Conservation (phyloP, 2,888 invertebrate species). For the Bhutanitis thaidina region DNA sequence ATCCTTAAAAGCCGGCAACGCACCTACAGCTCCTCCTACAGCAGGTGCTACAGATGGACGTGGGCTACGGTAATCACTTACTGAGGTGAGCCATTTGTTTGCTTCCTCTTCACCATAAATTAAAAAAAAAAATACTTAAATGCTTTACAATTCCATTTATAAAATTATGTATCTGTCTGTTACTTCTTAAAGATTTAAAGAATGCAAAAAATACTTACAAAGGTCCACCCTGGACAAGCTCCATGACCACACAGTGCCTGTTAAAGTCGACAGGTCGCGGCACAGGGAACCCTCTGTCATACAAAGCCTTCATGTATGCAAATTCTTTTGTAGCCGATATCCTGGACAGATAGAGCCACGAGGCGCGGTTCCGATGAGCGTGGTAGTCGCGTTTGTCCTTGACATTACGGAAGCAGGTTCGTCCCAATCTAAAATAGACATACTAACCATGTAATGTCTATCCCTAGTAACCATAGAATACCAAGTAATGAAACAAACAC, state of each 20-base stretch:
- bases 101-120: too few species aligned
- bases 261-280: slow-evolving; percentile 97
- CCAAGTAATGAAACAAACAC: too few species aligned
- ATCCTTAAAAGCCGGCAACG: too few species aligned
- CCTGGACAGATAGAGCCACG: slow-evolving; percentile 97
- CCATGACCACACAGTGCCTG: slow-evolving; percentile 98
- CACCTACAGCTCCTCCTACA: too few species aligned
- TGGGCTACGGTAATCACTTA: too few species aligned
- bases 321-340: slow-evolving; percentile 98
- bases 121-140: too few species aligned
- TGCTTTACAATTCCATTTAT: too few species aligned
- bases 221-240: slow-evolving; percentile 90
- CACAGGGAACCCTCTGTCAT: slow-evolving; percentile 95
- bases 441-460: neutral
- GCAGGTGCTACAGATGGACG: too few species aligned
- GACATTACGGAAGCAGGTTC: slow-evolving; percentile 97
- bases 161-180: too few species aligned
- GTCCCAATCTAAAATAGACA: slow-evolving; percentile 84
- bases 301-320: slow-evolving; percentile 97
- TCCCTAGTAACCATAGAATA: too few species aligned
- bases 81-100: too few species aligned
- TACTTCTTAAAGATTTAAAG: too few species aligned
- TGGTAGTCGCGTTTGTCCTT: slow-evolving; percentile 98
- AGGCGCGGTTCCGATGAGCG: slow-evolving; percentile 91
- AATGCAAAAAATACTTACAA: slow-evolving; percentile 78